Base-by-base conservation (phyloP, 2,888 invertebrate species). In the Diaphora mendica region DNA sequence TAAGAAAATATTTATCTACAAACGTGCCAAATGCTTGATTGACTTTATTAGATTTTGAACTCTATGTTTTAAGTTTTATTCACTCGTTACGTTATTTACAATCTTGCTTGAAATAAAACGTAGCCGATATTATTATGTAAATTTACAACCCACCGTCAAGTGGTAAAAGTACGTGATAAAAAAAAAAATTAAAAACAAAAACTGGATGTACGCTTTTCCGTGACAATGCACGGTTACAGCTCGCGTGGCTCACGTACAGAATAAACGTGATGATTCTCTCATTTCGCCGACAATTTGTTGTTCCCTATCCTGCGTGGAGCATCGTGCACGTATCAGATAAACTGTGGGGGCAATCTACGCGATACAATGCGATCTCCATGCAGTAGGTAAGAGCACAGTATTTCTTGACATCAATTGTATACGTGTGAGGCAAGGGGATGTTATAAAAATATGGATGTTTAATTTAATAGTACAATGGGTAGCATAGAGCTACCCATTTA, bases 321-420 rank as follows among this genome's bases (percentile, higher is more conserved):
- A 83, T 79, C 81, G 85, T 79, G 80, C 86, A 86, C 87, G 87
- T 87, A 84, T 83, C 85, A 82, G 82, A 86, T 87, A 87, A 84
- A 86, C 82, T 77, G 70, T 72, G 48, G 77, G 70, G 67, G 72
- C 77, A 82, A 84, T 84, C 79, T 84, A 78, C 67, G 77, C 67
- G 70, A 76, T 81, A 74, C 69, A 66, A 80, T 75, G 75, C 80
- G 75, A 81, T 82, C 80, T 80, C 69, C 73, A 73, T 78, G 74
- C 76, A 65, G 77, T 77, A 79, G 74, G 67, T 78, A 79, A 77
- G 71, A 72, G 59, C 73, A 65, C 76, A 68, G 64, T 82, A 77
- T 83, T 76, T 84, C 79, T 82, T 82, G 72, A 77, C 76, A 84
- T 82, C 72, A 73, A 74, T 74, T 74, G 66, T 76, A 78, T 72